Percentiles rank a stretch among this genome's conserved stretches.
Evolutionary conservation across 2,113 vertebrate species (phyloP).

Genomic region (Nycticryphes semicollaris): DNA sequence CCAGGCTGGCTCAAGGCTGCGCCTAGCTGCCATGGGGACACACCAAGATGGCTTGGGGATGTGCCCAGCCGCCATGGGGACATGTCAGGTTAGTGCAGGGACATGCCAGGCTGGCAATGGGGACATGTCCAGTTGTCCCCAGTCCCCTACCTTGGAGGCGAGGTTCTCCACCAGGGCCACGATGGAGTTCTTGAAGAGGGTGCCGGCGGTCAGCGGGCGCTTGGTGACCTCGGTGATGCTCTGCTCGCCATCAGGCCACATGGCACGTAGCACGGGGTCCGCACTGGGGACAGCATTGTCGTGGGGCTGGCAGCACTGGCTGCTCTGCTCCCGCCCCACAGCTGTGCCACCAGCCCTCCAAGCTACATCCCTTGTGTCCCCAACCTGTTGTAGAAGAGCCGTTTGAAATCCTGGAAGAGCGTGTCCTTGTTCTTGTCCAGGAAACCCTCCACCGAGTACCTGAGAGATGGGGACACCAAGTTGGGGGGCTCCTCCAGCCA

Average conservation of each 20-base stretch:
- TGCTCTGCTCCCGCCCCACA: fast-evolving
- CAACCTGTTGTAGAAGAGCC: slow-evolving; percentile 92
- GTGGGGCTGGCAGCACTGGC: background rate
- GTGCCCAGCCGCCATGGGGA: background rate
- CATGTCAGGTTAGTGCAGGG: background rate
- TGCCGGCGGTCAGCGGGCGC: slow-evolving; percentile 87
- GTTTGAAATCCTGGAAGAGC: slow-evolving; percentile 95
- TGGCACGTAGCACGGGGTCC: slow-evolving; percentile 83
- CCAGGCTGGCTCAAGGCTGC: background rate
- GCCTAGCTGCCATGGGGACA: background rate
- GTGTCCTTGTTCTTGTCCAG: slow-evolving; percentile 94
- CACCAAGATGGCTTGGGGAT: background rate
- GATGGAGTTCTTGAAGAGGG: slow-evolving; percentile 95
- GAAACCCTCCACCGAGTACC: slow-evolving; percentile 92
- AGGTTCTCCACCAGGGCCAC: slow-evolving; percentile 90
- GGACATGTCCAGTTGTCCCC: background rate
- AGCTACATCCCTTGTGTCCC: background rate
- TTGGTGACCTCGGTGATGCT: slow-evolving; percentile 95
- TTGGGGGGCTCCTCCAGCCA: background rate
- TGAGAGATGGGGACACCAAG: slow-evolving; percentile 6
- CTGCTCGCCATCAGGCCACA: slow-evolving; percentile 94
- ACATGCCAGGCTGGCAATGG: fast-evolving
- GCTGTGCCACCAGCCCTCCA: background rate
- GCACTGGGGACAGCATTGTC: slow-evolving; percentile 39
- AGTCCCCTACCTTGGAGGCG: slow-evolving; percentile 84